Evolutionary conservation across 2,797 vertebrate genomes (phyloP), one percentile per base, ranked within the genome.

Genomic region (Danio kyathit): DNA sequence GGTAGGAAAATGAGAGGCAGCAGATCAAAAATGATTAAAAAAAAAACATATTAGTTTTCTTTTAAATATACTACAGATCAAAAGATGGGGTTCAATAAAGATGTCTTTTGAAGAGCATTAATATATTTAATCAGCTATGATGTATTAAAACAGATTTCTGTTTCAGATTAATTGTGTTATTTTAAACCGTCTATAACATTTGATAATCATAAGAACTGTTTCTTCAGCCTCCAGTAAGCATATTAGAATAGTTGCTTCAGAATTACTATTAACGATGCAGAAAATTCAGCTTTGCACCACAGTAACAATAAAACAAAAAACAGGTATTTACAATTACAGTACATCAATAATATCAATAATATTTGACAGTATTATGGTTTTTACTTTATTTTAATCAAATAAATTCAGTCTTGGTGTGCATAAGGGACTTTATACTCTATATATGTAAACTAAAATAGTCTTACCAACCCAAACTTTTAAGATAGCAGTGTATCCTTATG

Each of bases 1-100:
- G 90, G 94, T 95, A 83, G 79, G 16, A 49, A 9, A n/a, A n/a
- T 5, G 0, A 41, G 7, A 41, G n/a, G 10, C 40, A 11, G 43
- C 2, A 43, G 40, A 64, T 43, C 10, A 10, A 29, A 29, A 29
- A 29, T 29, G 29, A 1, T 29, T 29, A 29, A 29, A 29, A 29
- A 29, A 29, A 29, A 29, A 29, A 29, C 29, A 29, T 29, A 29
- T 29, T 29, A 29, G 19, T 6, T 56, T 56, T 59, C 19, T 13
- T 59, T 29, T 29, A 59, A 12, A 59, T 59, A 13, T 11, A 29
- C 1, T 29, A 21, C 10, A 5, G 12, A 7, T 38, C 21, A 60
- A 38, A 38, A 60, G 57, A 12, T 38, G 38, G 6, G 6, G 6
- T 12, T 60, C 5, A 60, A 21, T 60, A 7, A 49, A 49, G 4